Evolutionary conservation across 2,888 invertebrate genomes (phyloP), one percentile per base, ranked within the genome.

Genomic region (Tinea semifulvella): DNA sequence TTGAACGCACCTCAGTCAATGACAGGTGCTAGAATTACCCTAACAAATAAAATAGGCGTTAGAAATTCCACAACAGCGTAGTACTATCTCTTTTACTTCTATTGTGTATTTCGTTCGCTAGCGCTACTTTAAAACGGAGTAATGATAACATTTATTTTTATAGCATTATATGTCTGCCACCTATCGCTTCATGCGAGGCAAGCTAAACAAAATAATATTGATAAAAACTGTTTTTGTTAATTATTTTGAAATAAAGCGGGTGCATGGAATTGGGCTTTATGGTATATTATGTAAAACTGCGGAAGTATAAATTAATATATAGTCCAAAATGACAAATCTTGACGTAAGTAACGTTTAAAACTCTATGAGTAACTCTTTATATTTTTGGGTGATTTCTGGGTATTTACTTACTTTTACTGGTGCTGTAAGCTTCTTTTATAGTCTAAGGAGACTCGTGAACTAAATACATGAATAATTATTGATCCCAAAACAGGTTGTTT

Each of bases 251-350:
- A 40, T 40, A 40, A 40, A 40, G 20, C 22, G 22, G n/a, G 17
- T 20, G 13, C 20, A 22, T 40, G 22, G 22, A 40, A 17, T 13
- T 11, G 14, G 22, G 13, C 8, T 13, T n/a, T 20, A 7, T 14
- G 18, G 13, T 22, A 22, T 40, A 40, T 22, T 40, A 13, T 40
- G 22, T 22, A 22, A 22, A 5, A 20, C 17, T 17, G 8, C n/a
- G 14, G 22, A 22, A 22, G 4, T 40, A 40, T 17, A 40, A 22
- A 40, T 22, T 22, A 5, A n/a, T 18, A 11, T 20, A 40, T 20
- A 4, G 14, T 17, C 4, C 42, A 60, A 53, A 48, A 72, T 72
- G 71, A 72, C 71, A 43, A 66, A 70, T 48, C 63, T 72, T 25
- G 63, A 72, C 53, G 71, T 72, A 56, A 65, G 71, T 65, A 54